Evolutionary conservation across 2,888 invertebrate species (phyloP), one percentile per base, ranked within the genome.

Genomic region (Rhimphoctona megacephalus): DNA sequence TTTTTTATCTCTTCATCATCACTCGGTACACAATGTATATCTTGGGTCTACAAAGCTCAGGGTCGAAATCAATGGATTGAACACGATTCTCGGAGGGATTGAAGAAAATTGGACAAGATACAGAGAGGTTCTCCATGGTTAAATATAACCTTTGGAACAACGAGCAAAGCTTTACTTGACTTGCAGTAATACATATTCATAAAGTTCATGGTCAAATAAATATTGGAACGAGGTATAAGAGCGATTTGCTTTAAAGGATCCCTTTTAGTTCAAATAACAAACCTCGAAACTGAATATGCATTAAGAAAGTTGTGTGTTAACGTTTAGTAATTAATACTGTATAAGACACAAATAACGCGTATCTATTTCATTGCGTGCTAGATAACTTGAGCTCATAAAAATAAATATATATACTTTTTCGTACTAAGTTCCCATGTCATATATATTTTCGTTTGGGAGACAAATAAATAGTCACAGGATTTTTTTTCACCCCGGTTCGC

Each of bases 21-120:
- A 36, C 54, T 77, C 36, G 17, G 36, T 33, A 49, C 8, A 22
- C 64, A 36, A 36, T 33, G 30, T 66, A 17, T 19, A 70, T 64
- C 22, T 64, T 5, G 76, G 19, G 19, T 61, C n/a, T 1, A 46
- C 61, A 61, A 78, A 79, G 79, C 79, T 74, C 57, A 43, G 46
- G 67, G 67, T 61, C 39, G 46, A 85, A 81, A 79, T 85, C 84
- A 80, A 80, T 84, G 80, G 61, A 67, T n/a, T 39, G 80, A 81
- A 81, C 74, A 52, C 70, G 76, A 85, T 52, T 69, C 39, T 22
- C 30, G 22, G 14, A 61, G 54, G 61, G 84, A 22, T 70, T 76
- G n/a, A 76, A 57, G 52, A 70, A 80, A 80, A 70, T 76, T 70
- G 80, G 36, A 67, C 57, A 80, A 61, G 49, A 64, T 61, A 49